phyloP scores from a whole-genome alignment of 2,797 vertebrate genomes.

The Otus scops region DNA sequence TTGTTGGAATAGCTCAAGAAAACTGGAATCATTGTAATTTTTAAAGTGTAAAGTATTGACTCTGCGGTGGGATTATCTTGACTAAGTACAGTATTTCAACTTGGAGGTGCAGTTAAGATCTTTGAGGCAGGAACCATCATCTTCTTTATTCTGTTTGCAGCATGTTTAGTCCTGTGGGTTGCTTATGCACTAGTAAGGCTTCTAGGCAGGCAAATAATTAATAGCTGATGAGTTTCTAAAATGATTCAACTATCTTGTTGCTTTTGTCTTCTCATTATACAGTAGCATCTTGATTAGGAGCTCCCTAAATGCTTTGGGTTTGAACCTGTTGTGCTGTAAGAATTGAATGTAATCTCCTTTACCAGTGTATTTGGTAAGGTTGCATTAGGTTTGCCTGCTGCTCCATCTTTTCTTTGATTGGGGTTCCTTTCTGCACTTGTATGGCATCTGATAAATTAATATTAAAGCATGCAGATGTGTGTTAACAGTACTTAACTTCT shows the following conservation, averaged over 20 bases:
- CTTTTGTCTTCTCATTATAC: slow-evolving; percentile 1
- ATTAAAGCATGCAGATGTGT: neutral
- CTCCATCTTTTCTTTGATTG: neutral
- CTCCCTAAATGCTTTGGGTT: neutral
- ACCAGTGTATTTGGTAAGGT: neutral
- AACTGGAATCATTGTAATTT: neutral
- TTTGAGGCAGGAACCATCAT: neutral
- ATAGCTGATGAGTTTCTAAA: neutral
- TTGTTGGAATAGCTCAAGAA: neutral
- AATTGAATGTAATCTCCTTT: neutral
- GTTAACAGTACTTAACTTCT: neutral
- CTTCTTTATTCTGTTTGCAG: neutral
- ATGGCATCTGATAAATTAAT: neutral
- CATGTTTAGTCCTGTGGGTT: neutral
- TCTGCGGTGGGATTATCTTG: neutral
- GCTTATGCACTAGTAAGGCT: neutral
- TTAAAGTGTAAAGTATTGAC: neutral
- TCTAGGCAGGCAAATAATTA: neutral
- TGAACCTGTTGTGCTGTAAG: neutral
- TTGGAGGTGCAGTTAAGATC: slow-evolving; percentile 28
- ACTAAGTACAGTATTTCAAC: slow-evolving; percentile 12
- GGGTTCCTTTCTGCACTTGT: neutral
- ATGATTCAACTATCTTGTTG: neutral
- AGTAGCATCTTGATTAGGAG: slow-evolving; percentile 2
- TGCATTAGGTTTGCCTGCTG: neutral